Percentiles rank a stretch among this genome's conserved stretches.
Conservation (phyloP, 2,113 vertebrate genomes). For the Suncus etruscus region DNA sequence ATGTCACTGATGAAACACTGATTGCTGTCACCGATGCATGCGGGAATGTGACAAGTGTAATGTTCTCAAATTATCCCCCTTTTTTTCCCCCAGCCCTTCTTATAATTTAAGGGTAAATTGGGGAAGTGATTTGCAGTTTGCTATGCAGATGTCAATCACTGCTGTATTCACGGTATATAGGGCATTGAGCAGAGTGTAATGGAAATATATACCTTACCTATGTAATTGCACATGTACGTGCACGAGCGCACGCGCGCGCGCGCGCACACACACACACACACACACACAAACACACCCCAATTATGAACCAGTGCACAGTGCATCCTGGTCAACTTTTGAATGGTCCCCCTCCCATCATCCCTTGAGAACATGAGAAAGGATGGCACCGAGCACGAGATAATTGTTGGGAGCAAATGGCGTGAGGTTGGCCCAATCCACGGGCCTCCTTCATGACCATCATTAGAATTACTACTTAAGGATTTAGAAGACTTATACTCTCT, state of each 20-base stretch:
- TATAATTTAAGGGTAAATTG: constrained; percentile 45
- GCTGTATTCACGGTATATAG: not conserved
- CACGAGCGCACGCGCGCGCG: too few species aligned
- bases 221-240: too few species aligned
- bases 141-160: constrained; percentile 31
- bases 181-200: not conserved
- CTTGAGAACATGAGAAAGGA: not conserved
- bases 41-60: constrained; percentile 14
- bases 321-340: too few species aligned
- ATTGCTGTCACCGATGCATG: constrained; percentile 13
- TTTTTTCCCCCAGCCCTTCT: not conserved
- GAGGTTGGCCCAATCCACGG: not conserved
- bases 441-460: not conserved
- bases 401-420: not conserved
- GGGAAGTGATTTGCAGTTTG: not conserved
- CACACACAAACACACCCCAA: too few species aligned
- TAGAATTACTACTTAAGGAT: not conserved
- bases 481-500: constrained; percentile 28
- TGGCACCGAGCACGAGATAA: not conserved
- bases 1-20: constrained; percentile 30
- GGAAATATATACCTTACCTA: too few species aligned
- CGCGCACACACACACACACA: too few species aligned
- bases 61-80: not conserved
- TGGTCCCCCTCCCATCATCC: too few species aligned
- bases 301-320: too few species aligned